Conservation (phyloP, 2,888 invertebrate genomes). For the Epsilonema sp. region DNA sequence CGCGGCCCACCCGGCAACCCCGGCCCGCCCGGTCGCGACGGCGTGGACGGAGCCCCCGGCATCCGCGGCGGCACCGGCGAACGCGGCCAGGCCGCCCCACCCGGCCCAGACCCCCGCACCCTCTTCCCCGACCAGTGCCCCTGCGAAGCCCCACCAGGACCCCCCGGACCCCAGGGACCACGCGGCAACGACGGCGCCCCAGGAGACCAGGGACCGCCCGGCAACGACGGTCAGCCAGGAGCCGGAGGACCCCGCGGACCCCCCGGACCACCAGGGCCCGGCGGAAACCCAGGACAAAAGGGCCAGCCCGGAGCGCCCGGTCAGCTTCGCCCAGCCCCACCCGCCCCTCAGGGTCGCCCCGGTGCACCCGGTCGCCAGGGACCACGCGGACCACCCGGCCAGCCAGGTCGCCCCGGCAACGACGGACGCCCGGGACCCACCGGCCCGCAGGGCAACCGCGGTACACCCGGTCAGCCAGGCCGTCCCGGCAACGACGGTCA, state of each 20-base stretch:
- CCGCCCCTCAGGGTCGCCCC: neutral
- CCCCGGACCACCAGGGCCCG: conserved; percentile 6
- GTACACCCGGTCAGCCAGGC: too few relatives aligned
- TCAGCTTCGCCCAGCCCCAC: neutral
- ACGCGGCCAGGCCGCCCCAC: neutral
- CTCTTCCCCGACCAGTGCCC: conserved; percentile 18
- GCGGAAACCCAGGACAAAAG: conserved; percentile 4
- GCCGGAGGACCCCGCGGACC: conserved; percentile 13
- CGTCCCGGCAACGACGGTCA: too few relatives aligned
- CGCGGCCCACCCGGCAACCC: conserved; percentile 24
- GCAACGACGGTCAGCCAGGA: conserved; percentile 14
- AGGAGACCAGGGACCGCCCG: conserved; percentile 14
- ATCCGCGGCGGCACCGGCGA: neutral
- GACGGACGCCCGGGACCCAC: neutral
- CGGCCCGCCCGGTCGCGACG: conserved; percentile 19
- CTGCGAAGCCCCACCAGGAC: conserved; percentile 20
- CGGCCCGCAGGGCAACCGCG: neutral
- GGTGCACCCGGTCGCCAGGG: neutral
- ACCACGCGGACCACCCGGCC: neutral
- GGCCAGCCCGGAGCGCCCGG: conserved; percentile 2
- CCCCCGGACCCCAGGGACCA: conserved; percentile 5
- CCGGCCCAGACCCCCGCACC: neutral
- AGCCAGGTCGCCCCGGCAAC: neutral
- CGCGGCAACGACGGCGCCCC: conserved; percentile 14
- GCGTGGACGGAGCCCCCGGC: conserved; percentile 12